Evolutionary conservation across 2,888 invertebrate species (phyloP).

Genomic region (Cheilosia grossa): DNA sequence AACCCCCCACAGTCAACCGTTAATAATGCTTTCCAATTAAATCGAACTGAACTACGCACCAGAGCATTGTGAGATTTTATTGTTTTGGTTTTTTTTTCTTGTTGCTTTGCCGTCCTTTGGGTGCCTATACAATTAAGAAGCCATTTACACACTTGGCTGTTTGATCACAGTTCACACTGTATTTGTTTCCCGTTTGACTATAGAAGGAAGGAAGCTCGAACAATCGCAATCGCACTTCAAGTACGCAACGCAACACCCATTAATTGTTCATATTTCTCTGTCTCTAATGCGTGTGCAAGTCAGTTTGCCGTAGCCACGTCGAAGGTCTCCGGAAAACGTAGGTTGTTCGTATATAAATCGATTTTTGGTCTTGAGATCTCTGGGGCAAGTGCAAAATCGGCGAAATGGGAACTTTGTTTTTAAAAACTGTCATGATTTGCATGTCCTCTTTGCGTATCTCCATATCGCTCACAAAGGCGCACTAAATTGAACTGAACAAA

Average conservation of each 20-base stretch:
- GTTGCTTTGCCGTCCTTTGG: slow-evolving; percentile 21
- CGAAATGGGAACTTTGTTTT: background rate
- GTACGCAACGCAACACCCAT: slow-evolving; percentile 12
- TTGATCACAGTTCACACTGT: background rate
- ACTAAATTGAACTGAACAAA: slow-evolving; percentile 22
- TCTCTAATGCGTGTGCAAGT: slow-evolving; percentile 4
- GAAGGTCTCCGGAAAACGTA: slow-evolving; percentile 41
- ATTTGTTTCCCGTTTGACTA: slow-evolving; percentile 34
- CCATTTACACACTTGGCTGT: slow-evolving; percentile 28
- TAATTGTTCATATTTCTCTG: slow-evolving; percentile 41
- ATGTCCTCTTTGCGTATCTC: slow-evolving; percentile 18
- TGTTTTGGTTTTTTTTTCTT: background rate
- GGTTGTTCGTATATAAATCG: background rate
- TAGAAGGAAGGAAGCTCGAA: background rate
- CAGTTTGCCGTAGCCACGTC: background rate
- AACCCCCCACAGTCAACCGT: slow-evolving; percentile 16
- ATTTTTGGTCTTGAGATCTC: background rate
- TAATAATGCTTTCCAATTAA: slow-evolving; percentile 35
- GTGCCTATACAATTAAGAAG: slow-evolving; percentile 39
- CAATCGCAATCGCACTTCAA: slow-evolving; percentile 8
- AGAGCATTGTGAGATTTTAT: background rate
- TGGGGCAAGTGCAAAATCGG: background rate
- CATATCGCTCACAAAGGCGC: slow-evolving; percentile 25
- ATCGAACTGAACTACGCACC: slow-evolving; percentile 33
- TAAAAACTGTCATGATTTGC: slow-evolving; percentile 24